These are phyloP conservation scores for Drosophila lacicola DNA, from an alignment of 2,888 invertebrate genomes.

Conservation along the genomic window DNA sequence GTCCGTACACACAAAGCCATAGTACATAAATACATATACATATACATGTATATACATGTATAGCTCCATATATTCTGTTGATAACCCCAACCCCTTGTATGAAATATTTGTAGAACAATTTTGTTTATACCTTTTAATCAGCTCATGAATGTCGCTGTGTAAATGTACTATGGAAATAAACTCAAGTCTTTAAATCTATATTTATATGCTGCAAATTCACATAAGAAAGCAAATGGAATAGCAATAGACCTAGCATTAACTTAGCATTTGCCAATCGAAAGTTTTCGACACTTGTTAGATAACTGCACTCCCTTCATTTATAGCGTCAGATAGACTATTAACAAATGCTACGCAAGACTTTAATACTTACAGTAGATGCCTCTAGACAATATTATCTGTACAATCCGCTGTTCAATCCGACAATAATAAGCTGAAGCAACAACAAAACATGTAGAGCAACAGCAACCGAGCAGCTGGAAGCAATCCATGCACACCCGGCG, in stretches of 20 bases:
- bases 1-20: neutral
- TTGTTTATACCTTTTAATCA: constrained; percentile 21
- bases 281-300: neutral
- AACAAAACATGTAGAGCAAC: constrained; percentile 15
- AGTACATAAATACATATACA: neutral
- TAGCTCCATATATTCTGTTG: constrained; percentile 9
- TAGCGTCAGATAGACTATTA: constrained; percentile 1
- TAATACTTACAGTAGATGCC: constrained; percentile 2
- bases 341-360: neutral
- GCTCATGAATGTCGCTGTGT: neutral
- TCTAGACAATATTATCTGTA: constrained; percentile 22
- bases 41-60: neutral
- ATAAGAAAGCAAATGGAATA: too few species aligned
- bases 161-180: neutral
- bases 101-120: constrained; percentile 4
- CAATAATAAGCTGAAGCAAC: constrained; percentile 23
- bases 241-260: too few species aligned
- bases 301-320: neutral
- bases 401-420: constrained; percentile 19
- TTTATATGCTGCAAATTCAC: neutral
- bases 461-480: constrained; percentile 25
- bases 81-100: constrained; percentile 44
- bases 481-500: constrained; percentile 54
- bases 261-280: too few species aligned
- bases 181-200: neutral